phyloP scores from a whole-genome alignment of 2,797 vertebrate genomes.

The Liparis tanakae region DNA sequence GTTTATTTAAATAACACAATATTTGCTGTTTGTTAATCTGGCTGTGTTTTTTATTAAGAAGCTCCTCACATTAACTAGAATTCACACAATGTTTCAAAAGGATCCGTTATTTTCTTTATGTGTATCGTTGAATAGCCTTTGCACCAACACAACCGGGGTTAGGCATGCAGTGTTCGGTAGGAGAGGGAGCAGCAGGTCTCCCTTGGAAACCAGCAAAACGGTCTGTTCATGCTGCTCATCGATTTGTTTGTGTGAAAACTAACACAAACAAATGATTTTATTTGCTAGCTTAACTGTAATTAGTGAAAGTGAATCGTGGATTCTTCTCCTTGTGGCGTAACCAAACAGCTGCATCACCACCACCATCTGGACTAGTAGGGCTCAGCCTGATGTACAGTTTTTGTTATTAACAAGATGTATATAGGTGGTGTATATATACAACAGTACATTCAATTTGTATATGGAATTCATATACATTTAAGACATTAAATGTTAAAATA shows the following conservation, averaged over 20 bases:
- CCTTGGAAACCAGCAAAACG: neutral
- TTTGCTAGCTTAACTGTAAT: neutral
- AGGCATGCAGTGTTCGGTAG: neutral
- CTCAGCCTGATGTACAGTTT: neutral
- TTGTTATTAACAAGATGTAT: neutral
- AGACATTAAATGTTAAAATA: no score
- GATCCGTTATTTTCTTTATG: slow-evolving; percentile 5
- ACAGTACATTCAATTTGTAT: no score
- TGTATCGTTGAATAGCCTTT: slow-evolving; percentile 4
- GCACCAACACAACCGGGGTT: neutral
- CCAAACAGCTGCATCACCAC: neutral
- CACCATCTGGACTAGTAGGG: neutral
- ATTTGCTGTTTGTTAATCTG: slow-evolving; percentile 14
- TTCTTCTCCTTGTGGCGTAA: neutral
- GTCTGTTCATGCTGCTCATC: slow-evolving; percentile 7
- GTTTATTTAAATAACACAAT: slow-evolving; percentile 34
- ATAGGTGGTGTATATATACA: no score
- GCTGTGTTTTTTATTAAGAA: slow-evolving; percentile 20
- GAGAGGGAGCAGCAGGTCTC: neutral
- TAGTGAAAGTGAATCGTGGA: no score
- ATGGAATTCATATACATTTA: no score
- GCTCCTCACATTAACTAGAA: neutral
- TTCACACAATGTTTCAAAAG: neutral
- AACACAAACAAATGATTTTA: neutral
- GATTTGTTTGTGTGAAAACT: neutral